Conservation (phyloP, 2,113 vertebrate species). For the Petromus typicus region DNA sequence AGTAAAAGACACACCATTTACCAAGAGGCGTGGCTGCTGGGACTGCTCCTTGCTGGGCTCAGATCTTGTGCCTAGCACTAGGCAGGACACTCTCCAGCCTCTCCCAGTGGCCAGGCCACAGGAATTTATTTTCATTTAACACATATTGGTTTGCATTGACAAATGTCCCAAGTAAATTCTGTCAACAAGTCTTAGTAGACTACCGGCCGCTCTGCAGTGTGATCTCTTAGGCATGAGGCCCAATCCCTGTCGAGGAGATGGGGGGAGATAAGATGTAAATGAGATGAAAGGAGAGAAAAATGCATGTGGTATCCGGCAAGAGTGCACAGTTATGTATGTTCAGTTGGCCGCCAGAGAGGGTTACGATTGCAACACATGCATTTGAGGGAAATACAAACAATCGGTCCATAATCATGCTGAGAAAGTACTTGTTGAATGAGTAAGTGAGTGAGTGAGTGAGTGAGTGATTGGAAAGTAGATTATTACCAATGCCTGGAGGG, state of each 20-base stretch:
- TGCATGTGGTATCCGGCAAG: neutral
- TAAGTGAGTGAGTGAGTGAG: neutral
- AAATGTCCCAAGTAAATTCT: neutral
- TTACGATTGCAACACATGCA: neutral
- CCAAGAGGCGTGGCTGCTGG: neutral
- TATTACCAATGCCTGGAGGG: neutral
- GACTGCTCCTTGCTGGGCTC: neutral
- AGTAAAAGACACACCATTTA: neutral
- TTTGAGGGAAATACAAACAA: neutral
- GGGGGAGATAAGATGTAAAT: neutral
- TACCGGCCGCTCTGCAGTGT: neutral
- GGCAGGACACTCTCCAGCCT: neutral
- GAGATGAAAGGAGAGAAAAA: neutral
- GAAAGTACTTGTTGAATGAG: neutral
- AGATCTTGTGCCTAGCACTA: neutral
- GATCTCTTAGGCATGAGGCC: neutral
- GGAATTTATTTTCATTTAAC: conserved; percentile 2
- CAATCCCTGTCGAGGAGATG: neutral
- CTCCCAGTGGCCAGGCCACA: neutral
- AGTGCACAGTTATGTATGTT: no score
- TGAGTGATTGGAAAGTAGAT: neutral
- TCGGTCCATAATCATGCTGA: neutral
- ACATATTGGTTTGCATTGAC: conserved; percentile 15
- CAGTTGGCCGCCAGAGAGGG: no score
- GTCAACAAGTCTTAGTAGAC: neutral